phyloP scores from a whole-genome alignment of 2,797 vertebrate species.

The Tinamus major region DNA sequence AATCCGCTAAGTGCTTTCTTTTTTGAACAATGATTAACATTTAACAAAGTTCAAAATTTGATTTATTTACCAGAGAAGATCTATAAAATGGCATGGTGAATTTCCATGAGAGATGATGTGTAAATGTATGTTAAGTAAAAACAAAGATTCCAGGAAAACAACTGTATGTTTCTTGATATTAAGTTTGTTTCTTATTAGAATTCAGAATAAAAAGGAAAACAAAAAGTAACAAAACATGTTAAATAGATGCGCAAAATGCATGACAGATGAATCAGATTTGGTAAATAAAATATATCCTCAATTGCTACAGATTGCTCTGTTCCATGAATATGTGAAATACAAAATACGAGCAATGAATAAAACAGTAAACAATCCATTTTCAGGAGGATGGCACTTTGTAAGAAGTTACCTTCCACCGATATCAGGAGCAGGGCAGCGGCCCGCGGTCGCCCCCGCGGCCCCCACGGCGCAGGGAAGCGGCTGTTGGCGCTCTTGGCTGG shows the following conservation, averaged over 20 bases:
- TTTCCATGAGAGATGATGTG: background rate
- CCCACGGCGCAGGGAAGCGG: background rate
- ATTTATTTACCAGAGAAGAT: background rate
- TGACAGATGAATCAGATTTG: background rate
- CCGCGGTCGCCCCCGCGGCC: accelerated
- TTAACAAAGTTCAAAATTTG: background rate
- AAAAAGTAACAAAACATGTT: slow-evolving; percentile 13
- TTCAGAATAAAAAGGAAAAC: slow-evolving; percentile 18
- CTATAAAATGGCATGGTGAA: background rate
- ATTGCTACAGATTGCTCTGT: slow-evolving; percentile 6
- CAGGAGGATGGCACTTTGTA: background rate
- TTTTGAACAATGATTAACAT: slow-evolving; percentile 25
- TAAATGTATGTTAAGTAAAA: background rate
- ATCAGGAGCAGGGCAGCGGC: accelerated
- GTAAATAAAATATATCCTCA: slow-evolving; percentile 43
- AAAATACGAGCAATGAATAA: background rate
- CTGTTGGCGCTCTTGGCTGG: accelerated
- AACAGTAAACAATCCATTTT: background rate
- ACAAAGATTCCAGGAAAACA: background rate
- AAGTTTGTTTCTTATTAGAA: background rate
- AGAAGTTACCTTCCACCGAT: background rate
- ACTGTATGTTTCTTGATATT: background rate
- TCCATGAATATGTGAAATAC: slow-evolving; percentile 10
- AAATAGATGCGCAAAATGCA: slow-evolving; percentile 21
- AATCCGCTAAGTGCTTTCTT: background rate